These are phyloP conservation scores for Lepidothrix coronata DNA, from an alignment of 2,113 vertebrate species.

Conservation along the genomic window DNA sequence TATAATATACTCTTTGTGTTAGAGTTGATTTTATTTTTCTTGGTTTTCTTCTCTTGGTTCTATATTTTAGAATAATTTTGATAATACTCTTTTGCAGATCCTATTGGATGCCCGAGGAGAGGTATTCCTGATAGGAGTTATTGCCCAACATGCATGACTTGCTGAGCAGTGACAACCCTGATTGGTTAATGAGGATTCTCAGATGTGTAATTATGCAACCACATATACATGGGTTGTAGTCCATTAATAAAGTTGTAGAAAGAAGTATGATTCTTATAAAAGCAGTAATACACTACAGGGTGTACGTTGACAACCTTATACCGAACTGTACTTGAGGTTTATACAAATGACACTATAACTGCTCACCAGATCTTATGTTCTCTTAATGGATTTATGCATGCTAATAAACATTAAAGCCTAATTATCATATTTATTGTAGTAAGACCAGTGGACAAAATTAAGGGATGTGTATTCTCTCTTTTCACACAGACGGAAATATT, in stretches of 20 bases:
- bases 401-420: background rate
- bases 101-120: background rate
- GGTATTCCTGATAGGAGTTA: background rate
- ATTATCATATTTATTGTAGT: background rate
- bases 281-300: background rate
- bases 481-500: background rate
- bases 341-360: background rate
- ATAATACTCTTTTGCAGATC: background rate
- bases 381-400: background rate
- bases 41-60: background rate
- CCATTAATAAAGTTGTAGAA: background rate
- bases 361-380: background rate
- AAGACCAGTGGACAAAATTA: background rate
- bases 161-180: background rate
- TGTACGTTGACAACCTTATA: background rate
- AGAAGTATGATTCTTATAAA: constrained; percentile 33
- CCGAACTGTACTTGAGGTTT: background rate
- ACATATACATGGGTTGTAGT: constrained; percentile 40
- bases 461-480: accelerated
- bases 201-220: constrained; percentile 18
- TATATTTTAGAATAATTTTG: background rate
- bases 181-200: constrained; percentile 54
- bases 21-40: background rate
- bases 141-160: background rate
- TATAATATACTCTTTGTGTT: background rate